These are phyloP conservation scores for Pterobdella sp. DNA, from an alignment of 2,888 invertebrate species.

Conservation along the genomic window DNA sequence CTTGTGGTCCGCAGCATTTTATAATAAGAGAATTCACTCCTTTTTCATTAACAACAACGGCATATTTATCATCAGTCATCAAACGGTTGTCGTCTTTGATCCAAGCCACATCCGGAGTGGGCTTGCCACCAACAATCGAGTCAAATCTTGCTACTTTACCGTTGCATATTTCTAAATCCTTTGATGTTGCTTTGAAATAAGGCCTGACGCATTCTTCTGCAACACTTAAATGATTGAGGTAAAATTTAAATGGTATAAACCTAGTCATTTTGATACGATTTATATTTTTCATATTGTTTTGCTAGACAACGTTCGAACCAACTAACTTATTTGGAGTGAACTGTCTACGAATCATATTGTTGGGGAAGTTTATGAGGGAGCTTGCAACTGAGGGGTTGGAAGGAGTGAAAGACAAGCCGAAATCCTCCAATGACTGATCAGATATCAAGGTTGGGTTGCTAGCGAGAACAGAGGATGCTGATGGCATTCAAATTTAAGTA, in stretches of 20 bases:
- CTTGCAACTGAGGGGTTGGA: not conserved
- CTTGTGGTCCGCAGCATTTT: slow-evolving; percentile 72
- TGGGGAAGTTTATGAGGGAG: not conserved
- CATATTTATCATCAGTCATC: slow-evolving; percentile 58
- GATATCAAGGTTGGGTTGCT: slow-evolving; percentile 4
- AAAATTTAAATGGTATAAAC: not conserved
- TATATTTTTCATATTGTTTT: no score
- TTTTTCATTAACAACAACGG: slow-evolving; percentile 86
- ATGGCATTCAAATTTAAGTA: not conserved
- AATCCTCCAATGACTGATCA: slow-evolving; percentile 20
- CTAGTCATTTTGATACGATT: no score
- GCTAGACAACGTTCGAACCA: not conserved
- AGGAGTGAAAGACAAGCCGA: slow-evolving; percentile 4
- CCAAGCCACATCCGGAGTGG: slow-evolving; percentile 63
- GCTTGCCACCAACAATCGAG: slow-evolving; percentile 48
- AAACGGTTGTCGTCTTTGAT: slow-evolving; percentile 69
- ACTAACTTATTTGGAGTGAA: not conserved
- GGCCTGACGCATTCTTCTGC: slow-evolving; percentile 47
- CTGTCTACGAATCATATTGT: not conserved
- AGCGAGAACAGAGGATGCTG: slow-evolving; percentile 3
- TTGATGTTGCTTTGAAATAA: slow-evolving; percentile 47
- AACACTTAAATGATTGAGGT: slow-evolving; percentile 42
- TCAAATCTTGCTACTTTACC: slow-evolving; percentile 52
- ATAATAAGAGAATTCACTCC: slow-evolving; percentile 95
- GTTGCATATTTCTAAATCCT: slow-evolving; percentile 53